These are phyloP conservation scores for Taenioides sp. DNA, from an alignment of 2,797 vertebrate species.

Conservation along the genomic window DNA sequence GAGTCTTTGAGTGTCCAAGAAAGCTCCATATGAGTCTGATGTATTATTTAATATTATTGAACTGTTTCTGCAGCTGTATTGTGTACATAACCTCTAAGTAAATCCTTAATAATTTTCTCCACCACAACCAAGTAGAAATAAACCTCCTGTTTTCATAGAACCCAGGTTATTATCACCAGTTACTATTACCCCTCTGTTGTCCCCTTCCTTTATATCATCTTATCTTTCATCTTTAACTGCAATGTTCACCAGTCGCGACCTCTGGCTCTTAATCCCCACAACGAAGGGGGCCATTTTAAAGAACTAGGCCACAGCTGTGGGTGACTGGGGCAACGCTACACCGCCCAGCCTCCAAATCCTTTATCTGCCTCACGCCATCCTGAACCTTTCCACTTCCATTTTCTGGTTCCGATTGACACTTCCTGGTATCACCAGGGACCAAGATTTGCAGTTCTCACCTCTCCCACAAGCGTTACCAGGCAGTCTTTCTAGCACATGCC, in stretches of 20 bases:
- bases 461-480: conserved; percentile 28
- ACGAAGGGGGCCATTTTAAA: conserved; percentile 35
- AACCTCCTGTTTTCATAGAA: background rate
- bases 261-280: conserved; percentile 32
- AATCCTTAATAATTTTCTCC: background rate
- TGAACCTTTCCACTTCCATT: conserved; percentile 60
- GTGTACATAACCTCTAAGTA: background rate
- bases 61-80: too few relatives aligned
- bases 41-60: too few relatives aligned
- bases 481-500: conserved; percentile 73
- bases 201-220: background rate
- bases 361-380: conserved; percentile 44
- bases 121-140: background rate
- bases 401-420: conserved; percentile 47
- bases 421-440: conserved; percentile 52
- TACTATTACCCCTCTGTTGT: background rate
- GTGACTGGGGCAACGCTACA: conserved; percentile 43
- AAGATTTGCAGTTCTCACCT: conserved; percentile 28
- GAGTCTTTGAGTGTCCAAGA: too few relatives aligned
- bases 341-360: conserved; percentile 32
- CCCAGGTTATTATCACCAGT: background rate
- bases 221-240: conserved; percentile 6
- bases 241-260: conserved; percentile 21
- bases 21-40: too few relatives aligned
- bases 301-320: conserved; percentile 58